Evolutionary conservation across 2,113 vertebrate genomes (phyloP).

Genomic region (Cryptomyrus ogoouensis): DNA sequence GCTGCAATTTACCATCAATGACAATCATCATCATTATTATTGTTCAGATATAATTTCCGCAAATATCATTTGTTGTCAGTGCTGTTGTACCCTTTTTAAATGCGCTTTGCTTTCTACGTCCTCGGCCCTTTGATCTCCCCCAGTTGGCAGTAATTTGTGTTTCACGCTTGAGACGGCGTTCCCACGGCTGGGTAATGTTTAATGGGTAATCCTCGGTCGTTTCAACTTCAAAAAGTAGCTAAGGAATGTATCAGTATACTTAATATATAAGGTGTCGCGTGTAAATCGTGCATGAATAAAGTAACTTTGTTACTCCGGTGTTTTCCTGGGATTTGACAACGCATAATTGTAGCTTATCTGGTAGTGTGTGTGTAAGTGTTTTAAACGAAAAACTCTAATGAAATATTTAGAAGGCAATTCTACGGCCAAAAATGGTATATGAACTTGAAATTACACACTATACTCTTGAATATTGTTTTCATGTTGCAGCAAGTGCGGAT

Average conservation of each 20-base stretch:
- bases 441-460: background rate
- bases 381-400: background rate
- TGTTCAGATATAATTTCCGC: background rate
- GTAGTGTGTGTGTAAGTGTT: background rate
- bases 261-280: background rate
- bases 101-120: background rate
- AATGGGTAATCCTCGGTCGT: slow-evolving; percentile 3
- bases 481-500: slow-evolving; percentile 1
- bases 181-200: slow-evolving; percentile 12
- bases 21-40: background rate
- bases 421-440: background rate
- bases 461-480: background rate
- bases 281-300: background rate
- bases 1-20: background rate
- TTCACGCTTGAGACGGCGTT: background rate
- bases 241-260: background rate
- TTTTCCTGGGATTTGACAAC: background rate
- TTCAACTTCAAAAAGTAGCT: background rate
- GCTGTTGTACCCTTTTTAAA: background rate
- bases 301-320: background rate
- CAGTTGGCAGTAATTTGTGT: background rate
- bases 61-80: background rate
- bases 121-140: background rate
- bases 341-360: background rate
- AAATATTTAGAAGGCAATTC: background rate